These are phyloP conservation scores for Microtus richardsoni DNA, from an alignment of 2,113 vertebrate species.

Conservation along the genomic window DNA sequence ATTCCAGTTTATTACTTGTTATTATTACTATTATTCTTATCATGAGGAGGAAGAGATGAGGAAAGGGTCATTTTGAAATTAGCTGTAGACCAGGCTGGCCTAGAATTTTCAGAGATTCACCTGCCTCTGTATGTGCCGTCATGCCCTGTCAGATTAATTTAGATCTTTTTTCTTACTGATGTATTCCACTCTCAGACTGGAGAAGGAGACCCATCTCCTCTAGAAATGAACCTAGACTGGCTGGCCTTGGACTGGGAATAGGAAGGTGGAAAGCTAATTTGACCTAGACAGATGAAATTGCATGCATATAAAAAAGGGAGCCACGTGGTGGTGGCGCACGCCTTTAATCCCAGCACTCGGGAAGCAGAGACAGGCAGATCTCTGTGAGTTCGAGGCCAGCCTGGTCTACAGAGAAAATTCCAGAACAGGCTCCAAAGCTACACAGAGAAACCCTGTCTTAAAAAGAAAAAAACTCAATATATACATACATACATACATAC, in stretches of 20 bases:
- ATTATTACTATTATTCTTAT: not conserved
- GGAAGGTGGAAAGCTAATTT: constrained; percentile 28
- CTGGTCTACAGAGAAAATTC: no score
- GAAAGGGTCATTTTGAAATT: not conserved
- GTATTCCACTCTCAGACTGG: not conserved
- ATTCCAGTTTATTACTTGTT: not conserved
- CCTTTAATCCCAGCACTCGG: no score
- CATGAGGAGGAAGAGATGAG: not conserved
- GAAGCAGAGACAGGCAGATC: no score
- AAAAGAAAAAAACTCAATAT: no score
- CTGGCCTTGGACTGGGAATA: not conserved
- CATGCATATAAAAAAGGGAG: not conserved
- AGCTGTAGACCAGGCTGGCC: not conserved
- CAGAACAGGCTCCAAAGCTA: no score
- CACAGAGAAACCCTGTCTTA: no score
- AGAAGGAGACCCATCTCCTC: not conserved
- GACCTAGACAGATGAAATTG: constrained; percentile 5
- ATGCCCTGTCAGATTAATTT: not conserved
- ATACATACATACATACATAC: no score
- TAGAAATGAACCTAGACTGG: not conserved
- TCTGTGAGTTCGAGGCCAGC: no score
- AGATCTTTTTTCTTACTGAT: not conserved
- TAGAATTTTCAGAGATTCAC: not conserved
- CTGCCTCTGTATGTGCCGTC: not conserved
- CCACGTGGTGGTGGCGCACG: no score